Evolutionary conservation across 2,888 invertebrate species (phyloP).

Genomic region (Eulithis testata): DNA sequence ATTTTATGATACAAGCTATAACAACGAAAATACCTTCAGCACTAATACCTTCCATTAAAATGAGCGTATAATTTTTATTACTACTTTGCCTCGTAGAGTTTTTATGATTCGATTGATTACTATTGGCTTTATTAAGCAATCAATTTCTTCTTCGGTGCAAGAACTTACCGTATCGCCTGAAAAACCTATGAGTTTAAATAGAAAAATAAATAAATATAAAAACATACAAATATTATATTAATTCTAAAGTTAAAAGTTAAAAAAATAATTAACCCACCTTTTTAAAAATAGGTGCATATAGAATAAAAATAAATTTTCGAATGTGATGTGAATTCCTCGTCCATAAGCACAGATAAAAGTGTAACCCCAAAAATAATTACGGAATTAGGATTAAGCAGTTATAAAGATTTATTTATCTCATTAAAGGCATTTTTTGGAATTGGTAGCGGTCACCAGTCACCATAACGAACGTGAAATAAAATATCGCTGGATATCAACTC

Average conservation of each 20-base stretch:
- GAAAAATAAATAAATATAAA: background rate
- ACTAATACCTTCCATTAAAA: constrained; percentile 61
- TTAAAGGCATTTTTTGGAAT: constrained; percentile 22
- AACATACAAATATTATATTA: background rate
- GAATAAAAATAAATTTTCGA: no score
- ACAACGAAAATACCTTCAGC: constrained; percentile 61
- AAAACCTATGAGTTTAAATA: background rate
- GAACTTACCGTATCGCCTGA: background rate
- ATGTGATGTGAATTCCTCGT: no score
- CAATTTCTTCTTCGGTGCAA: constrained; percentile 20
- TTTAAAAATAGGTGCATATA: no score
- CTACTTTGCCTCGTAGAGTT: constrained; percentile 40
- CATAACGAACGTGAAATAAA: constrained; percentile 43
- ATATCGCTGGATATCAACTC: constrained; percentile 60
- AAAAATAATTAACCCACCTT: no score
- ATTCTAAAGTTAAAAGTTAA: no score
- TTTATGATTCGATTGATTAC: constrained; percentile 34
- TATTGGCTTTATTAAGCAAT: constrained; percentile 31
- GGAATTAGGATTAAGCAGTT: constrained; percentile 9
- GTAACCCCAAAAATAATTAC: background rate
- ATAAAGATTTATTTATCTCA: constrained; percentile 22
- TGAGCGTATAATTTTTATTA: constrained; percentile 55
- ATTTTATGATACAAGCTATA: constrained; percentile 65
- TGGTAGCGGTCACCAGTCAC: constrained; percentile 34
- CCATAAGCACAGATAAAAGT: background rate